Base-by-base conservation (phyloP, 2,113 vertebrate species). In the Sander lucioperca region DNA sequence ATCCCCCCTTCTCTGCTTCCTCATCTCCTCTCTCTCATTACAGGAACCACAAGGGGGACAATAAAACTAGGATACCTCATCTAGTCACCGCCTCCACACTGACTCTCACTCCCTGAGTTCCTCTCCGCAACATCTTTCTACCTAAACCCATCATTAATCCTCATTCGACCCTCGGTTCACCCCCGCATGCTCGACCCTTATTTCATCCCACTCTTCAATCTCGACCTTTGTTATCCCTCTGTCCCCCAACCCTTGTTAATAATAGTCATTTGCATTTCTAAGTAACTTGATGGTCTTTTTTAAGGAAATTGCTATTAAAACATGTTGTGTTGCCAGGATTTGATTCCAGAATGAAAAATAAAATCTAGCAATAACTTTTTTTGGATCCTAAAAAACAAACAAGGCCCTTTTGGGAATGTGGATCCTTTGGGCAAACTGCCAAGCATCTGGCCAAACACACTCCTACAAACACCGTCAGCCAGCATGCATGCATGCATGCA, bases 381-480 rank as follows among this genome's bases (percentile, higher is more conserved):
- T 39, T 65, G 21, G 47, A 62, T 51, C 36, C 21, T 43, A 7
- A 51, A 51, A 54, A 18, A 65, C 16, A 47, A 77, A 78, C 25
- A 30, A 43, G 66, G 45, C 64, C 64, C 56, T 78, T 80, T 56
- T 21, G 71, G 78, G 63, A 79, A 45, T 48, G 43, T 70, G 66
- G 4, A 79, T 81, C 50, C 57, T 74, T 54, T 39, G 66, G 81
- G 86, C 71, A 30, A 51, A 65, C 56, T 2, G 79, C 77, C 82
- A 66, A 81, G 67, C 51, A 87, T 87, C 79, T 82, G 83, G 76
- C 72, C 74, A 78, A 84, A 78, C 74, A 76, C 53, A 75, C 33
- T 8, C 61, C 78, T 80, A 69, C 74, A 88, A 79, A 83, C 66
- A 53, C 66, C 23, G 54, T 63, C 57, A 72, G 83, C 69, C 63